Evolutionary conservation across 1,140 invertebrate species (phyloP), one percentile per base, ranked within the genome.

Genomic region (Melitaea cinxia): DNA sequence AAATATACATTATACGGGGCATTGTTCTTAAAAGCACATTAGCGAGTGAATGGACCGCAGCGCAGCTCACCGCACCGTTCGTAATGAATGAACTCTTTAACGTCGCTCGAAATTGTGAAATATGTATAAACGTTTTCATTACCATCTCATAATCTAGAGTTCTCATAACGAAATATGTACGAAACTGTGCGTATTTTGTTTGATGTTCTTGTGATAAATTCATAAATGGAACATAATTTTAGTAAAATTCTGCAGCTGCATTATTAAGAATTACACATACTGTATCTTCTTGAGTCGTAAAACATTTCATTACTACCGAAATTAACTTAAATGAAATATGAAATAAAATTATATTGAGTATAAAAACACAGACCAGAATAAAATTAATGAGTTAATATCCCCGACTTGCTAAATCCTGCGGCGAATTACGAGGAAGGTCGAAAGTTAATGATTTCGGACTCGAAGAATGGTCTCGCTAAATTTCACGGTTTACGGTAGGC

Each of bases 401-500:
- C 1, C 30, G 30, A 9, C 12, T 33, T 33, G 12, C 12, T 33
- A 33, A 33, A 33, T 33, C 30, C 30, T 33, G 7, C 30, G 12
- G 30, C 1, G 6, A 33, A 33, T 39, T 42, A 17, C 15, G 5
- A 42, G 12, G 24, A 49, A 49, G 19, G 21, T 49, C 21, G 14
- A 24, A 49, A 37, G 30, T 37, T 39, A 39, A 24, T 39, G 53
- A 55, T 14, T 39, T 39, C 37, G 39, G 23, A 54, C 52, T 55
- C 15, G 19, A 23, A 23, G 33, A 39, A 55, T 14, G n/a, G 9
- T 19, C 1, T 21, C 30, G 33, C 53, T 55, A 23, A 23, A 14
- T 23, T 57, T 57, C 5, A 42, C 21, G 14, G 54, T 57, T 37
- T 57, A 24, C 21, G 45, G 45, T 45, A 21, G 33, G 35, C 54